Evolutionary conservation across 1,140 invertebrate species (phyloP).

Genomic region (Gonatopus flavifemur): DNA sequence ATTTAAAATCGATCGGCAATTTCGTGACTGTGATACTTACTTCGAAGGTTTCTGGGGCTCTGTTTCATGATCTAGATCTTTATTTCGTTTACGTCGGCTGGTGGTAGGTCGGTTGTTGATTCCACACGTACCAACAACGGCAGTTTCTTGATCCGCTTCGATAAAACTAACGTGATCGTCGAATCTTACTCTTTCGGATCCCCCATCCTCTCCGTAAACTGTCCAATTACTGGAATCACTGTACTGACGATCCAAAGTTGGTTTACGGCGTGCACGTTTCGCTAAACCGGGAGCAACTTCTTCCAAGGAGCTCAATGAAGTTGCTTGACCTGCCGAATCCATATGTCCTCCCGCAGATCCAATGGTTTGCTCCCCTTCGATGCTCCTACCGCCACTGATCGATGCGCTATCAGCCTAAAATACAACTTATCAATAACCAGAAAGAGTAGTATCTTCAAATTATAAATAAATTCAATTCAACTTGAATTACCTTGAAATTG

Average conservation of each 20-base stretch:
- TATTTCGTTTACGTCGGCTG: conserved; percentile 45
- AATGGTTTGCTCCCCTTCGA: conserved; percentile 41
- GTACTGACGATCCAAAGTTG: conserved; percentile 44
- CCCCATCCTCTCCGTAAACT: conserved; percentile 60
- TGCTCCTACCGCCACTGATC: conserved; percentile 36
- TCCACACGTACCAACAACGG: conserved; percentile 16
- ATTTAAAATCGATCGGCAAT: neutral
- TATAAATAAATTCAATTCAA: too few relatives aligned
- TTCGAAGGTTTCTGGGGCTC: conserved; percentile 31
- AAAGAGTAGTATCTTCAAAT: too few relatives aligned
- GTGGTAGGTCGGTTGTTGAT: conserved; percentile 20
- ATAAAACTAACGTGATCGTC: conserved; percentile 62
- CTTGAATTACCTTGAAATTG: conserved; percentile 62
- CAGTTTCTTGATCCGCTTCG: conserved; percentile 44
- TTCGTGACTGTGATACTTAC: conserved; percentile 12
- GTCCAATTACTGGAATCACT: conserved; percentile 54
- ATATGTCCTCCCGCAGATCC: conserved; percentile 42
- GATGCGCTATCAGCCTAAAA: conserved; percentile 47
- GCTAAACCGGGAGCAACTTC: conserved; percentile 55
- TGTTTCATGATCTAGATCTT: conserved; percentile 43
- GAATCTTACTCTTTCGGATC: conserved; percentile 63
- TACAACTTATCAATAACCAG: too few relatives aligned
- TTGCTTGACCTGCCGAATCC: conserved; percentile 50
- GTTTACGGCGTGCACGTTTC: conserved; percentile 47
- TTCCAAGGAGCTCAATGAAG: conserved; percentile 59